Base-by-base conservation (phyloP, 1,140 invertebrate species). In the Drosophila suzukii region DNA sequence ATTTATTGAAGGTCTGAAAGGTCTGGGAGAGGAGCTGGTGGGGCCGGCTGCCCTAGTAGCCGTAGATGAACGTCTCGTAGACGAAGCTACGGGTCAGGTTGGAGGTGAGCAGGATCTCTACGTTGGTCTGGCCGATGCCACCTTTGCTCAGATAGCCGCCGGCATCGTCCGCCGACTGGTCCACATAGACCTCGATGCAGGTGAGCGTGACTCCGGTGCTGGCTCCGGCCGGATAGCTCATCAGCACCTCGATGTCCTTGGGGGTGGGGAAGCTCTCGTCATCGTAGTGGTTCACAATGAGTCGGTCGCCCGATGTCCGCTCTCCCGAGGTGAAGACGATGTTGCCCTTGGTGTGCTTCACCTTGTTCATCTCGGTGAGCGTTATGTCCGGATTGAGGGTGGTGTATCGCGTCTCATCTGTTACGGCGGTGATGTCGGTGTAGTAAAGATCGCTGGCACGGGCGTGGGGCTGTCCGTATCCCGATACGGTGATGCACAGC, bases 41-140 rank as follows among this genome's bases (percentile, higher is more conserved):
- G 27, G 27, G 27, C 27, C 4, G 27, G 27, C 27, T 27, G 27
- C 3, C 15, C 68, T 80, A 90, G 85, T 91, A 92, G 24, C 91
- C 91, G 58, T 92, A 92, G 63, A 91, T 74, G 67, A 75, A 86
- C 17, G 78, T 78, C 58, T 91, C 88, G 57, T 91, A 92, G 39
- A 72, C 74, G 54, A 81, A 90, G 36, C 71, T 79, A 8, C 73
- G 65, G 20, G 91, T 92, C 41, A 20, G 13, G 51, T 92, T 81
- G 46, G 76, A 75, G 13, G 57, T 62, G 7, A 92, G 47, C 15
- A 92, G 43, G 3, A 92, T 74, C 41, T 89, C 58, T 0, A 71
- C 84, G 32, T 50, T 72, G 7, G 59, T 75, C 44, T 73, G 50
- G 7, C 86, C 78, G 34, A 92, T 84, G 39, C 78, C 88, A 2